phyloP scores from a whole-genome alignment of 1,140 invertebrate species.

The Leptopilina boulardi region DNA sequence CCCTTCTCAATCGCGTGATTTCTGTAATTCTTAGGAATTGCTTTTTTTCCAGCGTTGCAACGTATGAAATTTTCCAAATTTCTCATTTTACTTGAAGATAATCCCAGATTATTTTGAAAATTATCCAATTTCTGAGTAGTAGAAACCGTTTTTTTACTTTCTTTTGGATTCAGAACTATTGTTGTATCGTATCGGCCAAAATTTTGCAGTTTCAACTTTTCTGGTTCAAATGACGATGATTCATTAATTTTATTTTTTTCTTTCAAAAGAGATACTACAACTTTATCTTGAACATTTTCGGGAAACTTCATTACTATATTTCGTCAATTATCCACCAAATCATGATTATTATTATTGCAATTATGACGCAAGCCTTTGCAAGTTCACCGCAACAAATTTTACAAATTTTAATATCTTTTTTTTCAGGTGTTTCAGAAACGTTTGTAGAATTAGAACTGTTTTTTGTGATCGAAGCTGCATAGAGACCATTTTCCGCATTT shows the following conservation, averaged over 20 bases:
- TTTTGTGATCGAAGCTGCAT: background rate
- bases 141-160: background rate
- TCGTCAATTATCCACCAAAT: background rate
- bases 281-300: constrained; percentile 11
- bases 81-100: background rate
- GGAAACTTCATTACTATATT: constrained; percentile 16
- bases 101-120: background rate
- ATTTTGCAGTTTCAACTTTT: background rate
- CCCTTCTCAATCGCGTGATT: background rate
- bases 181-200: background rate
- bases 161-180: background rate
- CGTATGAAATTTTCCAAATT: background rate
- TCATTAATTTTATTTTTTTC: constrained; percentile 13
- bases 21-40: background rate
- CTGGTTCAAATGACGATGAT: background rate
- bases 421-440: background rate
- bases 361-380: background rate
- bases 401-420: background rate
- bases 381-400: constrained; percentile 2
- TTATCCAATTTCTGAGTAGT: background rate
- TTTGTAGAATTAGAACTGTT: background rate
- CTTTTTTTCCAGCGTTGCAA: background rate
- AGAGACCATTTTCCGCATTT: constrained; percentile 13
- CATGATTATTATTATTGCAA: background rate
- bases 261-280: constrained; percentile 20